Percentiles rank a stretch among this genome's conserved stretches.
Evolutionary conservation across 2,797 vertebrate genomes (phyloP).

Genomic region (Phoxinus dragarum): DNA sequence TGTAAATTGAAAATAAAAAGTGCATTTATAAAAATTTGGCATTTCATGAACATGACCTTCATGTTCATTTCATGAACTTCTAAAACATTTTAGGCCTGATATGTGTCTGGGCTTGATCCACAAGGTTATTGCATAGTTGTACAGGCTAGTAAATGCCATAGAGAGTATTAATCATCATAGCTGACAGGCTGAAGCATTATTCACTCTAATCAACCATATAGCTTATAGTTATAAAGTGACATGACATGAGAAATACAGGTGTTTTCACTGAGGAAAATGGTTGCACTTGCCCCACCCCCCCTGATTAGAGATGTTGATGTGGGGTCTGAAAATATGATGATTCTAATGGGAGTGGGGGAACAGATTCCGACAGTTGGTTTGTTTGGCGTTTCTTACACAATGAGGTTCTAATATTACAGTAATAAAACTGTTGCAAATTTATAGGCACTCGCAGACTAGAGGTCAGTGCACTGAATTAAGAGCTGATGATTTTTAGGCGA

Average conservation of each 20-base stretch:
- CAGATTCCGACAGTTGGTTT: too few species aligned
- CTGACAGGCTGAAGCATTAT: conserved; percentile 30
- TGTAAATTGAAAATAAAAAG: background rate
- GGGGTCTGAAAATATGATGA: background rate
- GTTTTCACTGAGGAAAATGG: background rate
- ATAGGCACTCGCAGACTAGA: too few species aligned
- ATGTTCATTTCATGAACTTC: too few species aligned
- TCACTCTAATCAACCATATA: conserved; percentile 15
- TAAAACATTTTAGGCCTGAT: background rate
- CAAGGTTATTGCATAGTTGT: conserved; percentile 4
- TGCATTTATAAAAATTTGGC: background rate
- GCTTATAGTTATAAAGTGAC: background rate
- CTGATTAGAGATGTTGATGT: background rate
- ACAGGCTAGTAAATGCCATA: conserved; percentile 33
- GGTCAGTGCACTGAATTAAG: too few species aligned
- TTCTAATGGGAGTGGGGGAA: background rate
- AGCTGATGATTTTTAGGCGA: too few species aligned
- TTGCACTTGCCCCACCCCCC: background rate
- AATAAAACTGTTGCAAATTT: too few species aligned
- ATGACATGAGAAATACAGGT: background rate
- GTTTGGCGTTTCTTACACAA: too few species aligned
- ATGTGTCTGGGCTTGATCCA: conserved; percentile 53
- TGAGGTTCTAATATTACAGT: too few species aligned
- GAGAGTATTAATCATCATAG: conserved; percentile 26
- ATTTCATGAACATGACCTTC: background rate